Evolutionary conservation across 2,888 invertebrate genomes (phyloP), one percentile per base, ranked within the genome.

Genomic region (Pandemis corylana): DNA sequence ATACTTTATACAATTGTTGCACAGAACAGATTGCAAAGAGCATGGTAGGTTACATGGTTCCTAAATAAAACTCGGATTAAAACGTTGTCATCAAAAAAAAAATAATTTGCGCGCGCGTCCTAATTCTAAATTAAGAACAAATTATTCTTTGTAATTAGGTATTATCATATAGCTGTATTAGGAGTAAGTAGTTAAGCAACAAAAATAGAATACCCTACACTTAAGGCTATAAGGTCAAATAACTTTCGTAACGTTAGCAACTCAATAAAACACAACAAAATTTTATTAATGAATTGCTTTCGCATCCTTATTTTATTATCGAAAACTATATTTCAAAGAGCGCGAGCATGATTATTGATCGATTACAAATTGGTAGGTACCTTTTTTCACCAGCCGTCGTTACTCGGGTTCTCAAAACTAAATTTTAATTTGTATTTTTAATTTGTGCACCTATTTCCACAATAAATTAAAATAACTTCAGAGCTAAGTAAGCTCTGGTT

Each of bases 221-320:
- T 7, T 65, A 28, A 7, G 4, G 28, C 13, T 13, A 12, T 28
- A 49, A 65, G 65, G 20, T 59, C 56, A 59, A 68, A 49, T 65
- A 28, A 65, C 65, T 65, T 36, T n/a, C 28, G 65, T 65, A 65
- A 65, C 28, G 49, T 36, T 65, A 65, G 28, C 49, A 65, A 65
- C 49, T 13, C 28, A 65, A 46, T 65, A 46, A 65, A 65, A 49
- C 64, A 64, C 49, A 65, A 65, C 65, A 20, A 46, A 13, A n/a
- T n/a, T n/a, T n/a, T n/a, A n/a, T 46, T 59, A 59, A 59, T 59
- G 20, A 28, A 59, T 59, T 59, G 59, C 28, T 59, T 20, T 28
- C 59, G 59, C 59, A 59, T 56, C 56, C 56, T 51, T 56, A 56
- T 56, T 56, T 56, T 20, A 56, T 56, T 56, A 20, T 20, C 15